Conservation (phyloP, 2,113 vertebrate species). For the Gasterosteus aculeatus region DNA sequence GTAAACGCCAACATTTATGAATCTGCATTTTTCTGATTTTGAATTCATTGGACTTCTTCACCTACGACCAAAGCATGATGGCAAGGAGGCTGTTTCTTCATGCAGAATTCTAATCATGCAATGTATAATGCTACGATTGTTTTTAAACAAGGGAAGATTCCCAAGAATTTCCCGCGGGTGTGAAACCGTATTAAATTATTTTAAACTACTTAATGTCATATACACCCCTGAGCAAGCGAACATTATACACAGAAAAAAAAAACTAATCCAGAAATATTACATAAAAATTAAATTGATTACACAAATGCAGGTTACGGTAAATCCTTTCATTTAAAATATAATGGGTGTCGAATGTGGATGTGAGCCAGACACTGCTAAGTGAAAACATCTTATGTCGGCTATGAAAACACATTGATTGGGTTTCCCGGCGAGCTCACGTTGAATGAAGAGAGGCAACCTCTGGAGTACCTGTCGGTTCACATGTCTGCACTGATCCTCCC, state of each 20-base stretch:
- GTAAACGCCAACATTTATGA: constrained; percentile 18
- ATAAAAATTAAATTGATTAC: background rate
- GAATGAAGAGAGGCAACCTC: constrained; percentile 44
- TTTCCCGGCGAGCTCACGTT: constrained; percentile 25
- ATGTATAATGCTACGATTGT: constrained; percentile 15
- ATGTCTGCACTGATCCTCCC: constrained; percentile 62
- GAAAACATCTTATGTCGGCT: constrained; percentile 16
- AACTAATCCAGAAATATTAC: background rate
- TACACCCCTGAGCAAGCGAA: background rate
- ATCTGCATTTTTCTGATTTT: constrained; percentile 17
- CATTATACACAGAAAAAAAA: background rate
- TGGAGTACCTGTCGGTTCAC: constrained; percentile 58
- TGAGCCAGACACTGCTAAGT: background rate
- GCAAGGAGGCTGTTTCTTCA: constrained; percentile 15
- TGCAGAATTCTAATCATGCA: constrained; percentile 38
- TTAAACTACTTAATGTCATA: background rate
- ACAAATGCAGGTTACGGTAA: background rate
- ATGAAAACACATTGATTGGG: constrained; percentile 18
- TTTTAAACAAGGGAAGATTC: constrained; percentile 21
- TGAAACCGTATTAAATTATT: constrained; percentile 21
- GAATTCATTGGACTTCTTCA: constrained; percentile 30
- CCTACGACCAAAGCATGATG: constrained; percentile 30
- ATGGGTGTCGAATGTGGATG: constrained; percentile 4
- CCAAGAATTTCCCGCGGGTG: constrained; percentile 27
- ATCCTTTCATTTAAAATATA: constrained; percentile 8